Evolutionary conservation across 37 sponge, comb jelly and placozoan species (phyloP).

Genomic region (Haliclona indistincta): DNA sequence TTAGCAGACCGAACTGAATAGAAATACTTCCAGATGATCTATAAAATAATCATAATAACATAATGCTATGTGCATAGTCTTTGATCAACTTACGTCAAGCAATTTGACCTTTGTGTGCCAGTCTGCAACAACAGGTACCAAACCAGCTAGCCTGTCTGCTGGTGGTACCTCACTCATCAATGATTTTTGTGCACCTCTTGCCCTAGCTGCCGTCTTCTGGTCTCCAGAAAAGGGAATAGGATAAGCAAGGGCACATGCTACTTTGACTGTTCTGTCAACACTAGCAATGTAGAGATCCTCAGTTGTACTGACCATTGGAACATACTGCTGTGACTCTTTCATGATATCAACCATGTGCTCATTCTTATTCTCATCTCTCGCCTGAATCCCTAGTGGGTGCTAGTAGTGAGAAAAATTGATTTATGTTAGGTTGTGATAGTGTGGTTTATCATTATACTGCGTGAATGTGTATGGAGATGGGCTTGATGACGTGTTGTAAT

Average conservation of each 20-base stretch:
- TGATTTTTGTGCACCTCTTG: conserved; percentile 7
- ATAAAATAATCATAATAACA: neutral
- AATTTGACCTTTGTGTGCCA: conserved; percentile 34
- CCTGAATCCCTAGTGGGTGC: conserved; percentile 22
- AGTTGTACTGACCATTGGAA: no score
- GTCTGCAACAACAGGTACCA: conserved; percentile 32
- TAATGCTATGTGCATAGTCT: neutral
- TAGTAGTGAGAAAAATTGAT: no score
- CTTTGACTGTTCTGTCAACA: no score
- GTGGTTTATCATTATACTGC: no score
- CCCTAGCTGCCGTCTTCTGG: conserved; percentile 24
- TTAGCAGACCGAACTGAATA: conserved; percentile 17
- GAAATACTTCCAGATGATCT: conserved; percentile 36
- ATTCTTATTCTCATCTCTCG: conserved; percentile 33
- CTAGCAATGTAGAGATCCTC: no score
- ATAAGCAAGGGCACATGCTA: no score
- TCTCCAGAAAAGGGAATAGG: conserved; percentile 17
- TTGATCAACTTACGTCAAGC: neutral
- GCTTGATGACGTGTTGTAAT: no score
- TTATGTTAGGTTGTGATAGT: no score
- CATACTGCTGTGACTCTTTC: neutral
- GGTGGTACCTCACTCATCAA: conserved; percentile 6
- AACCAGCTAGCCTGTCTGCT: conserved; percentile 5
- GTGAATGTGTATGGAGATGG: no score
- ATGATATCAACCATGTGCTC: conserved; percentile 44